A percentile compares a stretch with the other conserved stretches of the same genome.
These are phyloP conservation scores for Acropternis orthonyx DNA, from an alignment of 2,797 vertebrate genomes.

Conservation along the genomic window DNA sequence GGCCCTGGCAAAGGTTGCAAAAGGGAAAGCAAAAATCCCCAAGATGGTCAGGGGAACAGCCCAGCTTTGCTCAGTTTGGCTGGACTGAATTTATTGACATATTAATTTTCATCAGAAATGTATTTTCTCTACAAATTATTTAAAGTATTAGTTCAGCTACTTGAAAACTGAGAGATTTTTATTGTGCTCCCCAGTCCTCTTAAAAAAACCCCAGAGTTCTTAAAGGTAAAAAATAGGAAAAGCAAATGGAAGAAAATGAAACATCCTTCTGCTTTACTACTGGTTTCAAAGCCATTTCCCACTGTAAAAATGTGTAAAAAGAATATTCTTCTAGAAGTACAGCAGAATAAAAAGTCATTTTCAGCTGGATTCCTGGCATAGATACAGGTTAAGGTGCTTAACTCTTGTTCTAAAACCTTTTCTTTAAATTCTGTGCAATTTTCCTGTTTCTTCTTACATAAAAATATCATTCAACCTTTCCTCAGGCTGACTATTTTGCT, in stretches of 20 bases:
- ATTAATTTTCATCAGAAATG: background rate
- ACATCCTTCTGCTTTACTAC: background rate
- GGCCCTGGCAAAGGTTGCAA: background rate
- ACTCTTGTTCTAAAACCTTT: background rate
- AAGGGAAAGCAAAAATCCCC: background rate
- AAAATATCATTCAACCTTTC: background rate
- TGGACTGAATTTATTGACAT: background rate
- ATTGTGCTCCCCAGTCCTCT: rapidly evolving
- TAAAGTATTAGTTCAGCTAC: background rate
- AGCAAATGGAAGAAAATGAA: background rate
- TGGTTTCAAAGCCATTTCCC: background rate
- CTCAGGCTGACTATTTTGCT: background rate
- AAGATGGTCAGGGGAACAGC: background rate
- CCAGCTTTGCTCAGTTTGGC: background rate
- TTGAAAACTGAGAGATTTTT: background rate
- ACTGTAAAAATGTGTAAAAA: background rate
- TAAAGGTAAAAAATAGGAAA: background rate
- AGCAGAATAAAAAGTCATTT: background rate
- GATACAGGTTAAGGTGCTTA: background rate
- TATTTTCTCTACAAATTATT: background rate
- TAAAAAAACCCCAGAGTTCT: background rate
- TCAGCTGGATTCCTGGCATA: background rate
- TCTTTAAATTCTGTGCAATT: background rate
- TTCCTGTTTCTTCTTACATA: background rate
- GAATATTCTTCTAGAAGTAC: background rate